Conservation (phyloP, 2,888 invertebrate genomes). For the Auanema sp. region DNA sequence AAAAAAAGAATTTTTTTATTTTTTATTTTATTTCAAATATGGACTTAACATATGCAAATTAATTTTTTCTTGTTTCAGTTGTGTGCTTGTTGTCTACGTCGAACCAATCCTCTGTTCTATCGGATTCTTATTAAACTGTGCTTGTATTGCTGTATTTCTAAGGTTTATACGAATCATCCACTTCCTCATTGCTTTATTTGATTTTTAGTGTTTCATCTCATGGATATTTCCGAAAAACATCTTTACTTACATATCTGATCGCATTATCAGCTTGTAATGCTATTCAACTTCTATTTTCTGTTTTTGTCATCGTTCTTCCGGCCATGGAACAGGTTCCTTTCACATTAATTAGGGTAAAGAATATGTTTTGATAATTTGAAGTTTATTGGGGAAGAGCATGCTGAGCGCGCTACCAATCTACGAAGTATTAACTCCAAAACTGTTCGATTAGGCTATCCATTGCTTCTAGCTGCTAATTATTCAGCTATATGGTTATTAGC, state of each 20-base stretch:
- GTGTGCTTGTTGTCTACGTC: conserved; percentile 44
- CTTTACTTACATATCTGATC: conserved; percentile 45
- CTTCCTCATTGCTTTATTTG: not conserved
- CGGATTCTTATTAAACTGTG: conserved; percentile 45
- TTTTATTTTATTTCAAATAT: too few relatives aligned
- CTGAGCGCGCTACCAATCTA: conserved; percentile 11
- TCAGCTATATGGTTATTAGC: conserved; percentile 52
- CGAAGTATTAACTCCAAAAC: conserved; percentile 27
- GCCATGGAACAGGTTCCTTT: conserved; percentile 44
- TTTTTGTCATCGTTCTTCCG: conserved; percentile 53
- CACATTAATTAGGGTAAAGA: conserved; percentile 9
- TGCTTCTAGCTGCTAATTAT: conserved; percentile 53
- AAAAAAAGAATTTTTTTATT: too few relatives aligned
- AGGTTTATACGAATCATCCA: conserved; percentile 12
- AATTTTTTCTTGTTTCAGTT: conserved; percentile 30
- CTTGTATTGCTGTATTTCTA: conserved; percentile 42
- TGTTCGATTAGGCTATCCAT: conserved; percentile 40
- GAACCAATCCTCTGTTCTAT: conserved; percentile 49
- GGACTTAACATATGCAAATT: too few relatives aligned
- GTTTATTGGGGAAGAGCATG: conserved; percentile 32
- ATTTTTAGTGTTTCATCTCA: conserved; percentile 27
- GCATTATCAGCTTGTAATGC: conserved; percentile 50
- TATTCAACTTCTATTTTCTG: conserved; percentile 45
- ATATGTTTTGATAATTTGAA: conserved; percentile 19
- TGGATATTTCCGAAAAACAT: conserved; percentile 53